A percentile compares a stretch with the other conserved stretches of the same genome.
phyloP scores from a whole-genome alignment of 1,140 invertebrate species.

The Drosophila sp. region DNA sequence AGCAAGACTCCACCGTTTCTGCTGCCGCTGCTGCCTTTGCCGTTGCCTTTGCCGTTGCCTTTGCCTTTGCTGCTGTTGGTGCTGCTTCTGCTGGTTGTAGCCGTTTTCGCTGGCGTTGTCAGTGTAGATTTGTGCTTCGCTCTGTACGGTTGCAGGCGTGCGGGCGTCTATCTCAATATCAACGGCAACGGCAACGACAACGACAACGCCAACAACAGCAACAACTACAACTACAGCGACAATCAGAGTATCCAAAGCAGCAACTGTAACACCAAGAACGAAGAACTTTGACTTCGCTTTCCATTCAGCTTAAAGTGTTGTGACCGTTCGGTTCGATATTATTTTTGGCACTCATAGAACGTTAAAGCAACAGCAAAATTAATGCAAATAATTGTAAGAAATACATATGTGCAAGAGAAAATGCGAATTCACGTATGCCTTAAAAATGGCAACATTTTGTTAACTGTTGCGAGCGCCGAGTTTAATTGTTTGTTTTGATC shows the following conservation, averaged over 20 bases:
- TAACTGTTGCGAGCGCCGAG: slow-evolving; percentile 77
- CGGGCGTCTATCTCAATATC: slow-evolving; percentile 53
- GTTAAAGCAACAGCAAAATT: neutral
- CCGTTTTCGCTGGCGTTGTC: slow-evolving; percentile 63
- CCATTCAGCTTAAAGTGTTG: slow-evolving; percentile 41
- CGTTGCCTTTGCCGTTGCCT: slow-evolving; percentile 29
- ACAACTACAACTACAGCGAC: slow-evolving; percentile 32
- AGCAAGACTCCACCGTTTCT: slow-evolving; percentile 58
- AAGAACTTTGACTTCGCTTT: slow-evolving; percentile 39
- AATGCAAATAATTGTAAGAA: slow-evolving; percentile 16
- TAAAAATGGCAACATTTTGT: slow-evolving; percentile 73
- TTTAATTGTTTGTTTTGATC: slow-evolving; percentile 85
- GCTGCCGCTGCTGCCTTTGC: slow-evolving; percentile 38
- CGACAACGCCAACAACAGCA: slow-evolving; percentile 23
- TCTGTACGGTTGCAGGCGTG: slow-evolving; percentile 76
- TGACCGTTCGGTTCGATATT: slow-evolving; percentile 35
- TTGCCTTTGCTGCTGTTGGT: slow-evolving; percentile 24
- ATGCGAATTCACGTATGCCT: slow-evolving; percentile 22
- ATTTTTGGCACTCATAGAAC: slow-evolving; percentile 9
- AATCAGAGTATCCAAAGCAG: slow-evolving; percentile 27
- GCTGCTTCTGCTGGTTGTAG: slow-evolving; percentile 50
- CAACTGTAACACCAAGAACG: slow-evolving; percentile 32
- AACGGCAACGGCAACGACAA: slow-evolving; percentile 27
- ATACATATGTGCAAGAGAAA: slow-evolving; percentile 21
- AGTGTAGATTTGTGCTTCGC: slow-evolving; percentile 84